Conservation (phyloP, 2,113 vertebrate species). For the Mungos mungo region DNA sequence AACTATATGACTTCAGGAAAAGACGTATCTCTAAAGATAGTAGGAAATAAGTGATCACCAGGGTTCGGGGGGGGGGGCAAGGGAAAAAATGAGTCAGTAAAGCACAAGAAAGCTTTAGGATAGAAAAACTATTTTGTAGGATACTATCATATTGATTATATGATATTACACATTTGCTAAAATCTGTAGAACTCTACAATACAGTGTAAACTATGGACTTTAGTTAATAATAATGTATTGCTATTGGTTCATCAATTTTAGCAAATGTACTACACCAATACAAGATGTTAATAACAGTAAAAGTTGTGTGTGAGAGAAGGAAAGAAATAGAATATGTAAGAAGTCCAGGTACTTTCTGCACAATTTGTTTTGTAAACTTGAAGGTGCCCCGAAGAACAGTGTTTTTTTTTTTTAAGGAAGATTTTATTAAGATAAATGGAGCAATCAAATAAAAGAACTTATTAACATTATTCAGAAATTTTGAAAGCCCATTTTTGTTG, state of each 20-base stretch:
- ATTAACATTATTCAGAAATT: background rate
- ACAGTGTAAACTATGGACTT: background rate
- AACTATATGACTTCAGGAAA: background rate
- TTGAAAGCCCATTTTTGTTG: background rate
- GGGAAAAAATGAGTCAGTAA: background rate
- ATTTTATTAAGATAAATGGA: background rate
- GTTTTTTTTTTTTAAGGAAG: background rate
- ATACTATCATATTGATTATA: background rate
- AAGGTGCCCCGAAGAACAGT: background rate
- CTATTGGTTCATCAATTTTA: no score
- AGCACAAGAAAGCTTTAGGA: background rate
- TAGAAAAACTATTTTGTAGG: background rate
- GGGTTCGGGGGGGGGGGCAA: no score
- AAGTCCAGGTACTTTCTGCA: background rate
- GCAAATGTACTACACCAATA: background rate
- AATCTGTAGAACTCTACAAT: background rate
- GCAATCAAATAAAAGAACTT: background rate
- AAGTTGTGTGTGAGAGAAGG: background rate
- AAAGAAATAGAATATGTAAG: background rate
- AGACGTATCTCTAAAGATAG: background rate
- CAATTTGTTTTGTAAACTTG: background rate
- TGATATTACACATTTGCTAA: background rate
- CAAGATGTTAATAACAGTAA: background rate
- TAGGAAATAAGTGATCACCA: background rate
- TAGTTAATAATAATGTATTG: background rate